Evolutionary conservation across 2,797 vertebrate genomes (phyloP).

Genomic region (Tenualosa ilisha): DNA sequence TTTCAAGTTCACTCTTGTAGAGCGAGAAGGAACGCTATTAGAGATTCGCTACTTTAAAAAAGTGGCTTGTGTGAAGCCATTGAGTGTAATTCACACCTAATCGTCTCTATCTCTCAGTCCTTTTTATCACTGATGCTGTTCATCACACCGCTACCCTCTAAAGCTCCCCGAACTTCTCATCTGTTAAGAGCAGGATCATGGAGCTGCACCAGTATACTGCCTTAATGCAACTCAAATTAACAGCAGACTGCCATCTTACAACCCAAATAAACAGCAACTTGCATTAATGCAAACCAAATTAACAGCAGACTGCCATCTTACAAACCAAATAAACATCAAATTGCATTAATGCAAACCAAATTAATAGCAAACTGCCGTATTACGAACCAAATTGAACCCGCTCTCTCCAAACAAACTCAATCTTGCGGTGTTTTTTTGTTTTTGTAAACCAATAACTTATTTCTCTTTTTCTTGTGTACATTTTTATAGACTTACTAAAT

Average conservation of each 20-base stretch:
- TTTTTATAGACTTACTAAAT: background rate
- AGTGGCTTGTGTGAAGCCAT: background rate
- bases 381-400: background rate
- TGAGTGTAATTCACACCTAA: conserved; percentile 11
- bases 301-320: too few species aligned
- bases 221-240: background rate
- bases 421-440: background rate
- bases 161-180: background rate
- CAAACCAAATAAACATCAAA: background rate
- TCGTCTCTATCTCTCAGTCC: background rate
- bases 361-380: too few species aligned
- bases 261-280: background rate
- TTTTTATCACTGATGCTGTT: background rate
- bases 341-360: background rate
- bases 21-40: conserved; percentile 18
- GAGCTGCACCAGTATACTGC: background rate
- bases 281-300: background rate
- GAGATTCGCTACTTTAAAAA: background rate
- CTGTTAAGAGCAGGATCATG: background rate
- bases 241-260: too few species aligned
- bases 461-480: too few species aligned
- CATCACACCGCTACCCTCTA: background rate
- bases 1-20: conserved; percentile 30
- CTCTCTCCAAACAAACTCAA: background rate
- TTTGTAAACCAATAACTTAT: background rate